phyloP scores from a whole-genome alignment of 2,113 vertebrate genomes.

The Prunella fulvescens region DNA sequence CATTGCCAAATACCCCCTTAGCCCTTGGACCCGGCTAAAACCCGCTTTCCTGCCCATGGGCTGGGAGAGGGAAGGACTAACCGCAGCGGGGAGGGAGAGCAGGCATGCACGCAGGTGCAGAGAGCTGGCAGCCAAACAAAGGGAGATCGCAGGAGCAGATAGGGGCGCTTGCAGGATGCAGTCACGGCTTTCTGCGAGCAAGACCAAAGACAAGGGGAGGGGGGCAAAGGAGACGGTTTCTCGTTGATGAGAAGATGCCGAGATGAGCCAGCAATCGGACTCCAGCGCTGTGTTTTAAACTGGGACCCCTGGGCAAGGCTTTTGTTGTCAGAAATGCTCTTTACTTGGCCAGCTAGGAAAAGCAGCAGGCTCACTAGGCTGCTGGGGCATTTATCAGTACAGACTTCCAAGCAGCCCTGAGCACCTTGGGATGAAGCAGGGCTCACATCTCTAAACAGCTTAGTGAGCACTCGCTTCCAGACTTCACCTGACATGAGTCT shows the following conservation, averaged over 20 bases:
- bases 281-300: not conserved
- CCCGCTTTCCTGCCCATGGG: not conserved
- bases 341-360: not conserved
- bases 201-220: not conserved
- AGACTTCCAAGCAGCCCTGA: fast-evolving
- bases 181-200: not conserved
- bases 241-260: not conserved
- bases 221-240: not conserved
- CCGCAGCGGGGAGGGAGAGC: not conserved
- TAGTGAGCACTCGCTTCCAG: not conserved
- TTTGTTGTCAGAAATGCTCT: not conserved
- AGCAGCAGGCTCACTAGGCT: not conserved
- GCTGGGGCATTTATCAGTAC: not conserved
- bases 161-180: not conserved
- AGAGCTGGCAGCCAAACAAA: slow-evolving; percentile 57
- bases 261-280: not conserved
- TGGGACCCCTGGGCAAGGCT: not conserved
- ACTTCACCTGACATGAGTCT: not conserved
- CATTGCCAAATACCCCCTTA: not conserved
- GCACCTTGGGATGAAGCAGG: not conserved
- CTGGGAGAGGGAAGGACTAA: slow-evolving; percentile 10
- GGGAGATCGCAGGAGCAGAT: slow-evolving; percentile 41
- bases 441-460: not conserved
- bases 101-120: slow-evolving; percentile 37
- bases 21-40: not conserved